Base-by-base conservation (phyloP, 2,888 invertebrate genomes). In the Beris morrisii region DNA sequence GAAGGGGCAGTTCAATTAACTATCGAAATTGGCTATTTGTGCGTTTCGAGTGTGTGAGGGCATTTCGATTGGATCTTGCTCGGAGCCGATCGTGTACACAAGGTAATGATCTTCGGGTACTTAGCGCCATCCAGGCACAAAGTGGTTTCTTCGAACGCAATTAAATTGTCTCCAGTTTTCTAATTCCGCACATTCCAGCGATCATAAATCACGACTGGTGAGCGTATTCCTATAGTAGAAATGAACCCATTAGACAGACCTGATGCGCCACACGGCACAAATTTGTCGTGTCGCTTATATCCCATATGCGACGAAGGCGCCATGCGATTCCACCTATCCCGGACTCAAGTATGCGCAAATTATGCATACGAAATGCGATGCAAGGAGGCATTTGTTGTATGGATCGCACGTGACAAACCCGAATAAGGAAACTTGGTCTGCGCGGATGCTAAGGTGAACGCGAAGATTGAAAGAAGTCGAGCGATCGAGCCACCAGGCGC, bases 361-460 rank as follows among this genome's bases (percentile, higher is more conserved):
- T 61, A 61, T 61, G 61, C 50, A 61, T 61, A 52, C 61, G 15
- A 61, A 50, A 59, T 59, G 59, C 13, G 31, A 38, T 59, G 32
- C 59, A 59, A 59, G 61, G 13, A 22, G 43, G 52, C 52, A 61
- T 61, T 61, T 52, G 61, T 61, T 61, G 50, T 43, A 50, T 12
- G 52, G 28, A 43, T 50, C 61, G 61, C 61, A 61, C 61, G 61
- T 61, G 61, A 61, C 61, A 61, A 61, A 30, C 38, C 61, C 61
- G 31, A 46, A 61, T 52, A 61, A 50, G 61, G 61, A 61, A 61
- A 61, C 61, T 22, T 46, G 52, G 52, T 45, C 52, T 6, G 38
- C 61, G 50, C 38, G 28, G 31, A 32, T 12, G 9, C 15, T 5
- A 45, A 3, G 32, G 3, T 52, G 38, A 4, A 6, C 38, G 30